A percentile compares a stretch with the other conserved stretches of the same genome.
phyloP scores from a whole-genome alignment of 35 echinoderm and acorn worm species.

The Holothuria glaberrima region DNA sequence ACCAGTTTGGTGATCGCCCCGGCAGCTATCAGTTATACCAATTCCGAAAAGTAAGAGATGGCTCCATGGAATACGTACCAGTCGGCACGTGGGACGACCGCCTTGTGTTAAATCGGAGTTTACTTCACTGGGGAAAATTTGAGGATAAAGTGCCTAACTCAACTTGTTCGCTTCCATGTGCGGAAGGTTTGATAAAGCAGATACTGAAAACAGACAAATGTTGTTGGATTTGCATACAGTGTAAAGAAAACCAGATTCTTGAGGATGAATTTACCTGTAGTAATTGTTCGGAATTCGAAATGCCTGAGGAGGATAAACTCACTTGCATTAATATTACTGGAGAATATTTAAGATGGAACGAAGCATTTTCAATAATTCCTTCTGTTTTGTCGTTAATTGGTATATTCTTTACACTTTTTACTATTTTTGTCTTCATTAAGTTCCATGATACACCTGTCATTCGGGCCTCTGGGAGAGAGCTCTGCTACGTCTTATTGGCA shows the following conservation, averaged over 20 bases:
- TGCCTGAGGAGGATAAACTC: slow-evolving; percentile 52
- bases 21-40: slow-evolving; percentile 93
- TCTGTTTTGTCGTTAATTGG: slow-evolving; percentile 72
- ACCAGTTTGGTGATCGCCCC: slow-evolving; percentile 81
- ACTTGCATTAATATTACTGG: slow-evolving; percentile 70
- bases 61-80: slow-evolving; percentile 61
- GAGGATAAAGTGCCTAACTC: slow-evolving; percentile 49
- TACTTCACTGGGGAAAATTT: slow-evolving; percentile 67
- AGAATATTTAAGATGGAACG: slow-evolving; percentile 81
- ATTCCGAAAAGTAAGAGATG: slow-evolving; percentile 31
- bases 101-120: slow-evolving; percentile 60
- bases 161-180: slow-evolving; percentile 77
- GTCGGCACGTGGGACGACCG: slow-evolving; percentile 81
- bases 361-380: slow-evolving; percentile 73
- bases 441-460: slow-evolving; percentile 95
- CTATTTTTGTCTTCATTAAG: slow-evolving; percentile 82
- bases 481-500: slow-evolving; percentile 84
- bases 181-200: slow-evolving; percentile 53
- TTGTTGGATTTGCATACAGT: slow-evolving; percentile 91
- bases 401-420: slow-evolving; percentile 65
- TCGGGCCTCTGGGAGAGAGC: slow-evolving; percentile 89
- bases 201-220: slow-evolving; percentile 73
- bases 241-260: slow-evolving; percentile 66
- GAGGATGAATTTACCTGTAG: slow-evolving; percentile 68
- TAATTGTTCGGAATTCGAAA: slow-evolving; percentile 65